Base-by-base conservation (phyloP, 2,113 vertebrate species). In the Nibea albiflora region DNA sequence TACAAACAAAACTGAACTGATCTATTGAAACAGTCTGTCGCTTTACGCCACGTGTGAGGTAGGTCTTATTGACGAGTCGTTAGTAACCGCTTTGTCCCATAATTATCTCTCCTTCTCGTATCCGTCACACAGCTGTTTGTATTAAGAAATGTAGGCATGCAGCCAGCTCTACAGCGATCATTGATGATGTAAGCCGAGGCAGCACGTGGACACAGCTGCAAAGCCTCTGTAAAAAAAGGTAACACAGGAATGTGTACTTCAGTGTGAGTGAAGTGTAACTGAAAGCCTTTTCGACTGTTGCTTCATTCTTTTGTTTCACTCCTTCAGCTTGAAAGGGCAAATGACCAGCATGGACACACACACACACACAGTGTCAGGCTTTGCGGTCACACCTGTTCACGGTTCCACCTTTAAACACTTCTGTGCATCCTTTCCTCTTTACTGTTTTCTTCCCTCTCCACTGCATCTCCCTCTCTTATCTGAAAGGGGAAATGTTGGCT, bases 361-460 rank as follows among this genome's bases (percentile, higher is more conserved):
- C 31, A 28, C 17, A 52, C 57, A 85, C 49, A 79, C n/a, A 56
- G 22, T 54, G 16, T 57, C 54, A 26, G 6, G 35, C 22, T 15
- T 31, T 7, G 22, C 19, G 11, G 26, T 26, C 26, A 58, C 20
- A 17, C 66, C 35, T 75, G 50, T 52, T 80, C 60, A 58, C 65
- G 20, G 70, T 85, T 58, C 49, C 42, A 44, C 54, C 39, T 64
- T 9, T 28, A 82, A 67, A 52, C 31, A 78, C 47, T 31, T 44
- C 54, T 0, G 35, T 26, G 12, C 57, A 39, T 22, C 60, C 31
- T 46, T 75, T 72, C 76, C 26, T 39, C 53, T 56, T 73, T 24
- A 35, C 11, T 46, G 7, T 6, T 52, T 35, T 22, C n/a, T 35
- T 35, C 26, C 47, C 16, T 9, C 14, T 35, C 5, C 1, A 12